Base-by-base conservation (phyloP, 2,113 vertebrate species). In the Camelus bactrianus region DNA sequence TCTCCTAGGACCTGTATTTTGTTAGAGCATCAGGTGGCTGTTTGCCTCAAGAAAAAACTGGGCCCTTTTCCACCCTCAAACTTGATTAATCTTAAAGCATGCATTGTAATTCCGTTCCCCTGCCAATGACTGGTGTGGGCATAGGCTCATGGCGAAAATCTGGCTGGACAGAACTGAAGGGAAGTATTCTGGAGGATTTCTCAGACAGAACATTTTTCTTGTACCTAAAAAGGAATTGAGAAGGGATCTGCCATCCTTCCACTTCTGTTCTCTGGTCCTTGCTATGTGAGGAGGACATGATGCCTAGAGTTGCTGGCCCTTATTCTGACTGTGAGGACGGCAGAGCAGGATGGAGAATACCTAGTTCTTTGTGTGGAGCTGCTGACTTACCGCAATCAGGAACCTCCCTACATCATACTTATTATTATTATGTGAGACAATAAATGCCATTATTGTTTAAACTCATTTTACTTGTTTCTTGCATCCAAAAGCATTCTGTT, bases 1-100 rank as follows among this genome's bases (percentile, higher is more conserved):
- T 79, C 80, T 70, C 67, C 48, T 52, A 77, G 79, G 46, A 84
- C n/a, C 64, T 38, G 13, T 52, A 42, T 77, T 95, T 86, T 89
- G 64, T 84, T 93, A 28, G 30, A 30, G 56, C 3, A 35, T 93
- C 35, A 28, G 35, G 26, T 81, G 46, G 30, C 32, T 42, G 9
- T 48, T 69, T 84, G 35, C 16, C 30, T 32, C 93, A 46, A 38
- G n/a, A 26, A 35, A 54, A 50, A 65, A 32, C 19, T 64, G 56
- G 30, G 26, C 12, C 22, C n/a, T 73, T 32, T 80, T 79, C 50
- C 64, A 92, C 12, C 3, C n/a, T 72, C 52, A 38, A 9, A 52
- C 35, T 38, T 77, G 56, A 79, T 92, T 95, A 89, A 83, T 80
- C 46, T 50, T 58, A 92, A 76, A 54, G 82, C 62, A 64, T 22